Base-by-base conservation (phyloP, 2,797 vertebrate genomes). In the Varecia variegata region DNA sequence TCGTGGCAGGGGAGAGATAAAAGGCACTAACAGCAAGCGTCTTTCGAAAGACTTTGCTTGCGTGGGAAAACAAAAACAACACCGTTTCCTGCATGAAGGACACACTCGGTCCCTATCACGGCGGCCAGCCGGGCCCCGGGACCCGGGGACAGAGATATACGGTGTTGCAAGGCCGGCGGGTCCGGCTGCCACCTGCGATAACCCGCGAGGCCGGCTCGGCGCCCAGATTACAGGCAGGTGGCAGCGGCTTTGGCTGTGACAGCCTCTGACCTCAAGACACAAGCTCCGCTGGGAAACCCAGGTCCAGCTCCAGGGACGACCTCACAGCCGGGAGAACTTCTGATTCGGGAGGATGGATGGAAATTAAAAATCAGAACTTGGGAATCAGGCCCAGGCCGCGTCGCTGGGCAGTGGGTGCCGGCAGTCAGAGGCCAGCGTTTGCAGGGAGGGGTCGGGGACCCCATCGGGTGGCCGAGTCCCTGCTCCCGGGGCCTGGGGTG, bases 1-100 rank as follows among this genome's bases (percentile, higher is more conserved):
- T 30, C 8, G 1, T 3, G 43, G 10, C 27, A 11, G 27, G 40
- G 14, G 1, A 2, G 2, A 20, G 80, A 47, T 65, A n/a, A 47
- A 30, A 1, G 25, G 27, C 2, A 12, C 15, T 1, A 21, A 15
- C 9, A 7, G 27, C 56, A 1, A 13, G 18, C 11, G 0, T 32
- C 17, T 82, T 62, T 82, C 58, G n/a, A n/a, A 83, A 62, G 7
- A 47, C 58, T 65, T 47, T 6, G 21, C 23, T 2, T 12, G 13
- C 2, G 7, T 25, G 18, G 14, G 30, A 15, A 23, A 47, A 23
- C 3, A n/a, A 20, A 30, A 35, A 9, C n/a, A 14, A 12, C 25
- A 14, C 11, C 4, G 4, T 56, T 35, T 10, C 30, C 12, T 18
- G 20, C 15, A 2, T 1, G 25, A 11, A 3, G 12, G 13, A 3